A percentile compares a stretch with the other conserved stretches of the same genome.
Evolutionary conservation across 1,140 invertebrate genomes (phyloP).

Genomic region (Dinothrombium tinctorium): DNA sequence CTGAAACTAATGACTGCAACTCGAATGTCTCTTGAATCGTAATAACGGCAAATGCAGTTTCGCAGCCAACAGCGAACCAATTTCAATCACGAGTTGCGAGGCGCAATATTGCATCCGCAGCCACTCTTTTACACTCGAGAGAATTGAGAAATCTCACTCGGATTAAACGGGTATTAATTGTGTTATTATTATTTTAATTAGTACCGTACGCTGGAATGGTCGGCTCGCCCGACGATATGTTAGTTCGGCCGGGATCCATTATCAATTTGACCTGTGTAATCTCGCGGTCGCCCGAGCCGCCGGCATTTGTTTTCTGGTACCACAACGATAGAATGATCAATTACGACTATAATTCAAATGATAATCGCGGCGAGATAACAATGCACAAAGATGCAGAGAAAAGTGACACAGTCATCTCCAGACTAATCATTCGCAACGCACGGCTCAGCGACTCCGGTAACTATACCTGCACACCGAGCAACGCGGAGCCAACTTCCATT

Average conservation of each 20-base stretch:
- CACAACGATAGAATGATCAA: slow-evolving; percentile 25
- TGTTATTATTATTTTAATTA: too few species aligned
- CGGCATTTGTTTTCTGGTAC: slow-evolving; percentile 71
- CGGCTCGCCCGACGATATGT: slow-evolving; percentile 53
- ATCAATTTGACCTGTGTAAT: slow-evolving; percentile 82
- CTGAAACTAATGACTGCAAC: too few species aligned
- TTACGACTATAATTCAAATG: slow-evolving; percentile 13
- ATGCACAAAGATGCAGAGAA: slow-evolving; percentile 7
- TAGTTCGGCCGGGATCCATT: slow-evolving; percentile 67
- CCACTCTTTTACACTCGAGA: too few species aligned
- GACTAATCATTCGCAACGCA: slow-evolving; percentile 26
- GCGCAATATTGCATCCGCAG: too few species aligned
- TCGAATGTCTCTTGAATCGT: too few species aligned
- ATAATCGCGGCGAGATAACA: slow-evolving; percentile 9
- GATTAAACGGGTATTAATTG: too few species aligned
- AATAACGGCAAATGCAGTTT: too few species aligned
- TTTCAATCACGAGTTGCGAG: too few species aligned
- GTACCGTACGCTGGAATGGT: slow-evolving; percentile 68
- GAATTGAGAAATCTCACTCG: too few species aligned
- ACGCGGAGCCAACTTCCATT: slow-evolving; percentile 43
- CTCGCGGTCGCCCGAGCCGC: slow-evolving; percentile 61
- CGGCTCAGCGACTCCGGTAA: slow-evolving; percentile 53
- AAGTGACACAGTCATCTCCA: slow-evolving; percentile 27
- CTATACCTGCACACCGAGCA: slow-evolving; percentile 62
- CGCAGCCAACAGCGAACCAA: too few species aligned